Evolutionary conservation across 2,113 vertebrate species (phyloP), one percentile per base, ranked within the genome.

Genomic region (Urocynchramus pylzowi): DNA sequence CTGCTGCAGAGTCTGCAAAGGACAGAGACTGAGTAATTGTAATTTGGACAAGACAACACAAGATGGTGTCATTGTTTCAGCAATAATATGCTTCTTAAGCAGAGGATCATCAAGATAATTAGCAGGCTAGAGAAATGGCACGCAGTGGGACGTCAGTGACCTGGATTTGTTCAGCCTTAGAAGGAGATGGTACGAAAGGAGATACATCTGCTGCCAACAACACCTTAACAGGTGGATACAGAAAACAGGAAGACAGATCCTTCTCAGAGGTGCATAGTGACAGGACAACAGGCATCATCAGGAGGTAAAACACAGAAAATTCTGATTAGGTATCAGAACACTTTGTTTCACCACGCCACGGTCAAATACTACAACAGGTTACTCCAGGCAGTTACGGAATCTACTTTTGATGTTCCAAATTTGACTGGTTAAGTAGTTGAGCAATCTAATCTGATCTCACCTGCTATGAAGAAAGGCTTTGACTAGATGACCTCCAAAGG

Each of bases 371-470:
- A 30, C 42, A 92, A 70, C 9, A 81, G 63, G 67, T 61, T 74
- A 45, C n/a, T 42, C 35, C 35, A 53, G 15, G 39, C 27, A 30
- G 57, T 57, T 86, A 69, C 0, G 0, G 42, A 93, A 86, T 61
- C 82, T 74, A 57, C 45, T 79, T 80, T 0, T 39, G 49, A 75
- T 65, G 45, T 94, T 92, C 61, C 75, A 92, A 69, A 88, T 85
- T 64, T 52, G 63, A 90, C 75, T 56, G n/a, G n/a, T 74, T 93
- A 92, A 85, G 75, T 45, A 76, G 50, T 6, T 90, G 53, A 93
- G 83, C 54, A 77, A 93, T 24, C 77, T 91, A 82, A 93, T 88
- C 90, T 95, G 47, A 93, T 86, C 71, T 88, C 83, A 84, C 33
- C 33, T 92, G 76, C 88, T 63, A 77, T 23, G 26, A 90, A 73